Evolutionary conservation across 2,797 vertebrate species (phyloP), one percentile per base, ranked within the genome.

Genomic region (Sebastes minor): DNA sequence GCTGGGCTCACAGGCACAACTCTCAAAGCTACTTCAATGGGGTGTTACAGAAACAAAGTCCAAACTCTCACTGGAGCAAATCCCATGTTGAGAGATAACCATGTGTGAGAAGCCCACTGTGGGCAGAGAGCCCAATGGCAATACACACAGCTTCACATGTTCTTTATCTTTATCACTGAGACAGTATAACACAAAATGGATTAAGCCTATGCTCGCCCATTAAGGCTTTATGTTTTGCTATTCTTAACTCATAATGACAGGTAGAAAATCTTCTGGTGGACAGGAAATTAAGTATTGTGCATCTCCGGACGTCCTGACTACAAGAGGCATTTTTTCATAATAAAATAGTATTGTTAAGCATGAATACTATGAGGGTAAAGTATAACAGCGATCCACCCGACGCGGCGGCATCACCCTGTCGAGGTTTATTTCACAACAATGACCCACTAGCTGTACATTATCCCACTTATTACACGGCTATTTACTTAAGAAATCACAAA

Each of bases 21-120:
- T 86, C 85, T 82, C 81, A 84, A 75, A 83, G 82, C 81, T 78
- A 74, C 83, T 88, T 92, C 86, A 89, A 82, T 83, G 78, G 70
- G 73, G 81, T 74, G 85, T 76, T 86, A 76, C 59, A 86, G 57
- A 89, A 88, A 89, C 81, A 84, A 83, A 84, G 84, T 76, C 60
- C 64, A 71, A 81, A 83, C 82, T 89, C 86, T 87, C 83, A 38
- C 49, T 14, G 74, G 77, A 87, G 85, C 42, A 32, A 64, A 83
- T 72, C 88, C 83, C 81, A 83, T 42, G 46, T 72, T 80, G 82
- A 84, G 71, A 74, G 30, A 80, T 70, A 86, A 86, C 28, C 56
- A 74, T 57, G 68, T 74, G 59, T 88, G 75, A 81, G 82, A 68
- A 72, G 57, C 61, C 66, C 66, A 67, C 76, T 35, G 80, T 2